Base-by-base conservation (phyloP, 2,797 vertebrate species). In the Chaunax sp. region DNA sequence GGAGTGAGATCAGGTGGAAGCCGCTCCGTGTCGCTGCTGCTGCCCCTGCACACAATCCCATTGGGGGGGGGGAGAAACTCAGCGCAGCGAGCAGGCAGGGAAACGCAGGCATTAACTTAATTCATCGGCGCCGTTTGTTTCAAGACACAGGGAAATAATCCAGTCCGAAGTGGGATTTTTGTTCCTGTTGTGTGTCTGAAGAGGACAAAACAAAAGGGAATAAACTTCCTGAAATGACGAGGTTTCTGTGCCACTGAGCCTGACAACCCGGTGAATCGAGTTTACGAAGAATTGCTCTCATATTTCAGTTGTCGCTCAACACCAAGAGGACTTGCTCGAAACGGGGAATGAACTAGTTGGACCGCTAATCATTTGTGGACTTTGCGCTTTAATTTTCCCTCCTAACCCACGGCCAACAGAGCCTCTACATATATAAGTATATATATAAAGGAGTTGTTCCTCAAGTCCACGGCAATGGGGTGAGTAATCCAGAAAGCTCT, bases 11-110 rank as follows among this genome's bases (percentile, higher is more conserved):
- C 93, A 93, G 90, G 91, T 93, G 87, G 79, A 84, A 72, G 78
- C 93, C 92, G 84, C 90, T 87, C 89, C 63, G 92, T 91, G 92
- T 93, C 92, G 90, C 92, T 92, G 90, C 90, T 90, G 88, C 86
- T 52, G 82, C 56, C 68, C 65, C 38, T 56, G 72, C 78, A 89
- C 78, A 49, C 81, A 72, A 86, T 62, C 81, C 87, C 78, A 43
- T 4, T 22, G 37, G 37, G 37, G 37, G 81, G 79, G 86, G 79
- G 75, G 56, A 72, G 64, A 76, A 87, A 87, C 83, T 90, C 80
- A 38, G 72, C 64, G 33, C 68, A 66, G 58, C 62, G 62, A 72
- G 52, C 64, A 7, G 63, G 66, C 73, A 59, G 64, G 16, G 53
- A 66, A 67, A 82, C 35, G 59, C 76, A 64, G 84, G 76, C 69